Base-by-base conservation (phyloP, 2,797 vertebrate species). In the Pteronotus mesoamericanus region DNA sequence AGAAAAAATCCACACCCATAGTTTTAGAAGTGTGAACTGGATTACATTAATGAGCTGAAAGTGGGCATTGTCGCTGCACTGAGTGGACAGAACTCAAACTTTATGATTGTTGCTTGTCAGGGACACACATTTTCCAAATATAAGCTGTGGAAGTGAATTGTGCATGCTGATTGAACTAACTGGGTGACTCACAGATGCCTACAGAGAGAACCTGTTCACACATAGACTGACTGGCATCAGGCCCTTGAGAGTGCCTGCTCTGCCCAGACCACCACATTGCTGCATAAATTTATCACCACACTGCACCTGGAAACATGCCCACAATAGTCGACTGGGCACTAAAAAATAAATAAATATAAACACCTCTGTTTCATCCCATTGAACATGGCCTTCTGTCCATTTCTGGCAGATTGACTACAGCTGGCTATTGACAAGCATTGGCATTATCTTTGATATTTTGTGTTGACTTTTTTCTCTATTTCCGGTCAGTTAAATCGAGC, bases 51-150 rank as follows among this genome's bases (percentile, higher is more conserved):
- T 57, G 59, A 42, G 22, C 6, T n/a, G 32, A 48, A 84, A 61
- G 6, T 55, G 18, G 4, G 0, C 29, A 19, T 71, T 6, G 6
- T 44, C 3, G 0, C 9, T 46, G 46, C 22, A 39, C 8, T 75
- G 51, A 74, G 21, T 51, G 6, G 5, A 18, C 1, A 2, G 39
- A 71, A 64, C 37, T 83, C n/a, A 59, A 51, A 83, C 11, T 39
- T 16, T 39, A 1, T 1, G 10, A 34, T 6, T 61, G 0, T 12
- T 92, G 5, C 6, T 80, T 32, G 74, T 75, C 85, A 75, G 48
- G 29, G 19, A 66, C 6, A 46, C 37, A 10, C 16, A 24, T 53
- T 48, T 83, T 53, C 29, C 26, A 8, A 19, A 61, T 42, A 42
- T 44, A 22, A 68, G 83, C 2, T 12, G 0, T 39, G 53, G 18